Evolutionary conservation across 2,888 invertebrate genomes (phyloP), one percentile per base, ranked within the genome.

Genomic region (Willowsia nigromaculata): DNA sequence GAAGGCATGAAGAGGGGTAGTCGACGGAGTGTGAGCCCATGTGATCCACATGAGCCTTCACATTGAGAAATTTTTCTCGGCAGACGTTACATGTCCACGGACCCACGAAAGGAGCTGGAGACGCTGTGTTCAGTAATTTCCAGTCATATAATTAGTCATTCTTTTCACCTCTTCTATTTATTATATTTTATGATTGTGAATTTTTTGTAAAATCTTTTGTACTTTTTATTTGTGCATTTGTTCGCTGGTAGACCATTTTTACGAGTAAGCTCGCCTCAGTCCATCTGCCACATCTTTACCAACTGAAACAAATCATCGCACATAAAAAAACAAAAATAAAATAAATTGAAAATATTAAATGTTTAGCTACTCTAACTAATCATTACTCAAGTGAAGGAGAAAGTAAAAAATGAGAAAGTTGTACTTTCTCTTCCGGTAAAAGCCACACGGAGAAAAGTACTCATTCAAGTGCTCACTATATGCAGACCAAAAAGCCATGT

Each of bases 31-130:
- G 91, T n/a, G 81, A 65, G 68, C 85, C 82, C 78, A 90, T 86
- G 76, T 91, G 91, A 40, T 76, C 78, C 13, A 86, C 87, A 33
- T 90, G 86, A 18, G 86, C 80, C 37, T 87, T 83, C 1, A 81
- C 83, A 37, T 85, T 76, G 2, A 53, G 0, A 33, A 91, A 91
- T 50, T 76, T 53, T 9, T 80, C 78, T 6, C 50, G 74, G 74
- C 91, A 91, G 25, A 91, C 85, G 47, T 88, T 91, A 81, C 91
- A 91, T 30, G 33, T 82, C 90, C 91, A 91, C n/a, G 76, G 76
- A 18, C 88, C 88, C 25, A 76, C 65, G 3, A 53, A 13, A 50
- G 85, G 62, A 13, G 83, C 5, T 22, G 80, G 27, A n/a, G 83
- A 37, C 33, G 43, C 43, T 25, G 53, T 1, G n/a, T 37, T 68